Base-by-base conservation (phyloP, 2,888 invertebrate species). In the Luffia ferchaultella region DNA sequence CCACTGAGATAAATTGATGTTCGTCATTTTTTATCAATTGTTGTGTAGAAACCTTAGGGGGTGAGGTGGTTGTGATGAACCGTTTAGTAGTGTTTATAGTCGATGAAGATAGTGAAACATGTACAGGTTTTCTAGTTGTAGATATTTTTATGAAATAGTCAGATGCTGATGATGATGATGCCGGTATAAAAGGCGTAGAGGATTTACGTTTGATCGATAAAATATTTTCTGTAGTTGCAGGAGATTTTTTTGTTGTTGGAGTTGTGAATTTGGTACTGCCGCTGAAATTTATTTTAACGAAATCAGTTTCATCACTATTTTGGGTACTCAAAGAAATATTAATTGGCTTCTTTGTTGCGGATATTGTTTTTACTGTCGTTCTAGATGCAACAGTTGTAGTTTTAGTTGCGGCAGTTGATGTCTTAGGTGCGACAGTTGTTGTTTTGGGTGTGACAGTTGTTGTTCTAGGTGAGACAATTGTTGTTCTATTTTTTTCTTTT, bases 261-360 rank as follows among this genome's bases (percentile, higher is more conserved):
- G 57, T 46, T 16, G 58, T 56, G 16, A 55, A 54, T 3, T 57
- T 46, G 1, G 49, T 45, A 20, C 60, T 7, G 12, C 30, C 12
- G 30, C 30, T 30, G 12, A 12, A 30, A 30, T 30, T 30, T 3
- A 30, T 30, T 30, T 30, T 30, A 3, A 30, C 12, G 30, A 30
- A 30, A 30, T 30, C 30, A 30, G 5, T 30, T 30, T 30, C 30
- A 12, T 30, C 12, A 3, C 12, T 30, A 30, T 30, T 30, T 30
- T 30, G 30, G 30, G 3, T 30, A 30, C 12, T 12, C 3, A 30
- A 30, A 30, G 3, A 30, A 7, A 55, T 55, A 7, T 62, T 63
- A 16, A 57, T 54, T 30, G 60, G 53, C 50, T 57, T 52, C 52
- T 64, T 64, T 9, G 65, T 65, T 2, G 63, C 62, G 46, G 54